Conservation (phyloP, 2,113 vertebrate species). For the Callospermophilus lateralis region DNA sequence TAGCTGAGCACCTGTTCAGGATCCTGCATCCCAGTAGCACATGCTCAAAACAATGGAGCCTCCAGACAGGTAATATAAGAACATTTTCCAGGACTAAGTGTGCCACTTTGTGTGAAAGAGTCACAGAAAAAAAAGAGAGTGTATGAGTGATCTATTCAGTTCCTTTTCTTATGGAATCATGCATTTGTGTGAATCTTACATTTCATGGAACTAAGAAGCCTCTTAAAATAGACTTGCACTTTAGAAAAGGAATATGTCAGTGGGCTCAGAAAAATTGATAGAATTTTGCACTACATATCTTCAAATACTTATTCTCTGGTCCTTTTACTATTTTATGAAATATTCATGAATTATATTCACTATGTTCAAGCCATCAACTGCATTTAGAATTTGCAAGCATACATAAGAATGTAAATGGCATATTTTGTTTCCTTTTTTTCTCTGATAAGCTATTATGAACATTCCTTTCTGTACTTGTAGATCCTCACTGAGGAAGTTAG, state of each 20-base stretch:
- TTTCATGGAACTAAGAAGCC: slow-evolving; percentile 57
- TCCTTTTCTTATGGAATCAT: slow-evolving; percentile 62
- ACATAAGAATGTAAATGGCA: slow-evolving; percentile 78
- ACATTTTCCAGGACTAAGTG: slow-evolving; percentile 31
- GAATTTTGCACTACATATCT: slow-evolving; percentile 26
- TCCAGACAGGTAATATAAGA: slow-evolving; percentile 65
- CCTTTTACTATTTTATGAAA: not conserved
- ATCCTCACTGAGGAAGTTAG: slow-evolving; percentile 77
- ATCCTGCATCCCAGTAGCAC: not conserved
- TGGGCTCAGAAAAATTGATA: slow-evolving; percentile 65
- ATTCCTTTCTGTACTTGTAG: slow-evolving; percentile 67
- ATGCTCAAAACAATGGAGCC: slow-evolving; percentile 43
- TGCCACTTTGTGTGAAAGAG: slow-evolving; percentile 51
- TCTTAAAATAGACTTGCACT: slow-evolving; percentile 72
- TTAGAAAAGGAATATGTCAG: slow-evolving; percentile 72
- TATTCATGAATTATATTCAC: slow-evolving; percentile 64
- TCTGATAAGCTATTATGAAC: slow-evolving; percentile 82
- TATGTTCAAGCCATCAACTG: slow-evolving; percentile 61
- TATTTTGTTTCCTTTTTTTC: slow-evolving; percentile 77
- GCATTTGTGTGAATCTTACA: slow-evolving; percentile 65
- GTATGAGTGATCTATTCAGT: slow-evolving; percentile 67
- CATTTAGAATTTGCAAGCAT: slow-evolving; percentile 74
- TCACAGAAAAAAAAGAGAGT: not conserved
- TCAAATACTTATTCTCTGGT: slow-evolving; percentile 32
- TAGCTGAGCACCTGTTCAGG: slow-evolving; percentile 52